Percentiles rank a stretch among this genome's conserved stretches.
phyloP scores from a whole-genome alignment of 53 echinoderm and acorn worm species.

The Paelopatides confundens region DNA sequence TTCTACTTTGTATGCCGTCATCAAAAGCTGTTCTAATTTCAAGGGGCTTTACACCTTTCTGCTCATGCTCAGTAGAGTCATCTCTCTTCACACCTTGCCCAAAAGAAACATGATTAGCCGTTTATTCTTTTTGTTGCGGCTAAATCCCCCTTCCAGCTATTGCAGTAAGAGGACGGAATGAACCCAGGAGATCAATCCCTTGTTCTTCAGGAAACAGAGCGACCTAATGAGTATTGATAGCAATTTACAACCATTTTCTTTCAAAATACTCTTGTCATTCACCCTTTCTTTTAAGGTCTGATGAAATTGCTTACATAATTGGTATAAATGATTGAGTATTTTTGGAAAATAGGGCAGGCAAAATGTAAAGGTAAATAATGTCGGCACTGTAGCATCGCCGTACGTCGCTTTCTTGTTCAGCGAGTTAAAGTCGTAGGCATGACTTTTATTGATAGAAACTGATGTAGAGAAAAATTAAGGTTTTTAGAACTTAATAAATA shows the following conservation, averaged over 20 bases:
- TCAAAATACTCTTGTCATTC: conserved; percentile 24
- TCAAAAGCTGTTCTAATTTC: conserved; percentile 51
- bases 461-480: conserved; percentile 21
- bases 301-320: conserved; percentile 23
- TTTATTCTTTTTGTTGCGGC: conserved; percentile 33
- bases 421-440: neutral
- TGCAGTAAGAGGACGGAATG: neutral
- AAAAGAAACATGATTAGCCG: conserved; percentile 39
- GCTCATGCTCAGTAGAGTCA: conserved; percentile 8
- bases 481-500: conserved; percentile 32
- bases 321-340: conserved; percentile 40
- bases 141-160: conserved; percentile 41
- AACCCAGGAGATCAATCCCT: conserved; percentile 34
- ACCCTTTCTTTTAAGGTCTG: neutral
- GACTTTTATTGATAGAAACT: conserved; percentile 29
- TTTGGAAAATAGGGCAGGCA: conserved; percentile 40
- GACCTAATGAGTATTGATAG: conserved; percentile 46
- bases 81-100: conserved; percentile 39
- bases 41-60: conserved; percentile 43
- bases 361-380: conserved; percentile 22
- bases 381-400: neutral
- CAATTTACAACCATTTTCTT: conserved; percentile 28
- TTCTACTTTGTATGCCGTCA: conserved; percentile 37
- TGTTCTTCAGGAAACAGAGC: conserved; percentile 25
- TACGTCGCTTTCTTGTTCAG: no score